Percentiles rank a stretch among this genome's conserved stretches.
Evolutionary conservation across 2,797 vertebrate genomes (phyloP).

Genomic region (Spinibarbus caldwelli): DNA sequence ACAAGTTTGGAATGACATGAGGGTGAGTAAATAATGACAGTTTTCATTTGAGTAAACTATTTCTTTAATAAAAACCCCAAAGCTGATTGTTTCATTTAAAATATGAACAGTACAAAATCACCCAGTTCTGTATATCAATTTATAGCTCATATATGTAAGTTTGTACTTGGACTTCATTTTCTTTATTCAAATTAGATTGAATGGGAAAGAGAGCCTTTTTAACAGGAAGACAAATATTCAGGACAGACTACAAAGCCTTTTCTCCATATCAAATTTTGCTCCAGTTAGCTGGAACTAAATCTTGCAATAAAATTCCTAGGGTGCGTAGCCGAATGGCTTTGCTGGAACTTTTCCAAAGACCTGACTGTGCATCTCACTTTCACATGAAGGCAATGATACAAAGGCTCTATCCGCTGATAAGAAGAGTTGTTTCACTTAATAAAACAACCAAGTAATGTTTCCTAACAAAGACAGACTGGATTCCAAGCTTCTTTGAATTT

Average conservation of each 20-base stretch:
- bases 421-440: conserved; percentile 31
- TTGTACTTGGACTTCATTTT: conserved; percentile 9
- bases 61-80: not conserved
- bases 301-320: conserved; percentile 58
- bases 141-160: not conserved
- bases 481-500: conserved; percentile 29
- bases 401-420: not conserved
- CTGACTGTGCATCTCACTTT: conserved; percentile 47
- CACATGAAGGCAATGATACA: conserved; percentile 12
- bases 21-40: not conserved
- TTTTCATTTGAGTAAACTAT: not conserved
- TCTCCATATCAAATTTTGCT: conserved; percentile 54
- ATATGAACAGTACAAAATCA: too few species aligned
- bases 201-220: conserved; percentile 29
- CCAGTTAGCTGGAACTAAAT: conserved; percentile 55
- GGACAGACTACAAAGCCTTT: conserved; percentile 26
- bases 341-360: conserved; percentile 58
- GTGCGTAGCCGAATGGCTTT: conserved; percentile 53
- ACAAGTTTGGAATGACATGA: not conserved
- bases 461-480: conserved; percentile 34
- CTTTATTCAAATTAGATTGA: conserved; percentile 29
- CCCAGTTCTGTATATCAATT: too few species aligned
- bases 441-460: conserved; percentile 40
- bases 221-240: conserved; percentile 28
- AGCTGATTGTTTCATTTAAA: not conserved